Base-by-base conservation (phyloP, 2,797 vertebrate genomes). In the Heterohyrax brucei region DNA sequence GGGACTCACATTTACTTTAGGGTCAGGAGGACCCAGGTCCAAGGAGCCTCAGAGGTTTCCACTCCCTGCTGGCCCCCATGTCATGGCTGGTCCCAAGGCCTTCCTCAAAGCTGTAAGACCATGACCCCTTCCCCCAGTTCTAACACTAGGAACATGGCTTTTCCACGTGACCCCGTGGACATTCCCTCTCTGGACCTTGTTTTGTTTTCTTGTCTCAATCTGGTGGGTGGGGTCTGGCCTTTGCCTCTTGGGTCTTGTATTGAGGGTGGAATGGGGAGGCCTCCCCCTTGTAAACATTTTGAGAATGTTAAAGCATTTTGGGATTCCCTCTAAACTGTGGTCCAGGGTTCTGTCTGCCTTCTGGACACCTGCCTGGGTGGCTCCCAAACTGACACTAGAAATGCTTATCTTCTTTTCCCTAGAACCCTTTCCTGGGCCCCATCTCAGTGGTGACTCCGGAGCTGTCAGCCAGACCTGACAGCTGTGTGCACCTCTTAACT, bases 221-320 rank as follows among this genome's bases (percentile, higher is more conserved):
- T 39, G 81, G 72, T 59, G 6, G 64, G 39, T 83, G 19, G 80
- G 24, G 46, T 70, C 64, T 86, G 81, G 48, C 66, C 53, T 94
- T 16, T 89, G 59, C 26, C 48, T 39, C 46, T 72, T 14, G 30
- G 44, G 46, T 33, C 3, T 77, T 83, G 30, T 61, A 73, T 66
- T 76, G 10, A 56, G 56, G 44, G 86, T 53, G 22, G 26, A 66
- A 61, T 84, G 16, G 62, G 66, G 68, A 44, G n/a, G 48, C 62
- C 87, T 90, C 18, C 66, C 10, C 75, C 7, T 46, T 10, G 53
- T 39, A 50, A 73, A 92, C 28, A 75, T 64, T 46, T 64, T 66
- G 66, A 70, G 56, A 84, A 39, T 85, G 50, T 95, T 89, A 75
- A 75, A 76, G 48, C 78, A 44, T 92, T 93, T 93, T 62, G 64